Percentiles rank a stretch among this genome's conserved stretches.
Evolutionary conservation across 2,797 vertebrate genomes (phyloP).

Genomic region (Lates japonicus): DNA sequence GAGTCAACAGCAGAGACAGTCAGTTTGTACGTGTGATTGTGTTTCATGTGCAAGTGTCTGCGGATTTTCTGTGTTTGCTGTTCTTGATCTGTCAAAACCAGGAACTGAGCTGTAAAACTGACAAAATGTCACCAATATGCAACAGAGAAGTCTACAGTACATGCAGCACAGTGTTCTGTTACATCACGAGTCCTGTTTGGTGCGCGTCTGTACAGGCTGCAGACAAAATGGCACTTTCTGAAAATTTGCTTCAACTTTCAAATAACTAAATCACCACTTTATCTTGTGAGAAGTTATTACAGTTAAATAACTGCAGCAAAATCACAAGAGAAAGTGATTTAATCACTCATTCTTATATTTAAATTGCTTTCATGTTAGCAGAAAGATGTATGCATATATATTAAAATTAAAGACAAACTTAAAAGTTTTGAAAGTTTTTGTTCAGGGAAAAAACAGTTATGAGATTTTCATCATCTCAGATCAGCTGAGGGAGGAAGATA

Average conservation of each 20-base stretch:
- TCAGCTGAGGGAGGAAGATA: too few relatives aligned
- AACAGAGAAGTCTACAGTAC: neutral
- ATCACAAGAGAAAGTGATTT: neutral
- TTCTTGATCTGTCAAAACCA: constrained; percentile 23
- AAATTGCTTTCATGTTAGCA: neutral
- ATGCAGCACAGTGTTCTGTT: neutral
- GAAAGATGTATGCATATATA: neutral
- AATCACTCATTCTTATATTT: neutral
- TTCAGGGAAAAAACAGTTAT: neutral
- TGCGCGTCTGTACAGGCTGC: neutral
- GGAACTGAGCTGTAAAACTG: constrained; percentile 25
- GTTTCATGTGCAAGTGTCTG: constrained; percentile 36
- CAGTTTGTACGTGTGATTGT: constrained; percentile 53
- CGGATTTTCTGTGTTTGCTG: constrained; percentile 4
- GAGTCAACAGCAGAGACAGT: constrained; percentile 76
- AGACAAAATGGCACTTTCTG: neutral
- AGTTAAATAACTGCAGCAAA: neutral
- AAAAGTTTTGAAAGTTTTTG: too few relatives aligned
- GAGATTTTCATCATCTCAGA: neutral
- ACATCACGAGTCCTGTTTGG: neutral
- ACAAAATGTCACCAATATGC: constrained; percentile 19
- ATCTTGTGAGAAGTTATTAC: neutral
- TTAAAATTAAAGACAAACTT: neutral
- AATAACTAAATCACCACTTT: constrained; percentile 22
- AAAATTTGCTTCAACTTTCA: constrained; percentile 35